These are phyloP conservation scores for Aplochiton taeniatus DNA, from an alignment of 2,797 vertebrate genomes.

Conservation along the genomic window DNA sequence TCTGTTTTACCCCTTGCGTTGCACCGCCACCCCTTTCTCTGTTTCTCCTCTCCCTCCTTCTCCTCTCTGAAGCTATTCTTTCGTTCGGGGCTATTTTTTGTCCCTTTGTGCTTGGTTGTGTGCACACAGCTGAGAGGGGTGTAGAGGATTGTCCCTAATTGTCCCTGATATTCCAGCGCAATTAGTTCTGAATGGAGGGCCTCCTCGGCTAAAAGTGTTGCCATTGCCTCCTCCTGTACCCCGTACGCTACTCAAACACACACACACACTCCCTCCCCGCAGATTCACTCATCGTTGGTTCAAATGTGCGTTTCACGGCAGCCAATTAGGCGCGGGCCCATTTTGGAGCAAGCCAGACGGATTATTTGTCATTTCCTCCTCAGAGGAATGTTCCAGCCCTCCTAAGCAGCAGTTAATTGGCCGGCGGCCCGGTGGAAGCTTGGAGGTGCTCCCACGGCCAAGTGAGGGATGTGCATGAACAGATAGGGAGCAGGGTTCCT, in stretches of 20 bases:
- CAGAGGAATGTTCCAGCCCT: constrained; percentile 60
- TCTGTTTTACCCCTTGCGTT: constrained; percentile 48
- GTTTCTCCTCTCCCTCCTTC: constrained; percentile 21
- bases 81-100: no score
- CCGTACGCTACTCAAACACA: constrained; percentile 30
- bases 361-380: constrained; percentile 69
- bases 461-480: no score
- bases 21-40: constrained; percentile 25
- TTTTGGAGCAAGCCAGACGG: constrained; percentile 57
- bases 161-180: constrained; percentile 32
- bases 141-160: neutral
- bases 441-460: no score
- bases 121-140: constrained; percentile 14
- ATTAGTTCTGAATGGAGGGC: constrained; percentile 18
- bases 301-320: constrained; percentile 53
- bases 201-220: constrained; percentile 27
- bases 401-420: constrained; percentile 69
- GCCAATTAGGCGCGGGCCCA: constrained; percentile 61
- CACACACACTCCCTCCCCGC: constrained; percentile 9
- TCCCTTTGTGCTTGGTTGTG: neutral
- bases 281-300: constrained; percentile 44
- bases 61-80: neutral
- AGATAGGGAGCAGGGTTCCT: no score
- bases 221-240: constrained; percentile 27
- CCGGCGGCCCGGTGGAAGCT: neutral